Conservation (phyloP, 2,888 invertebrate genomes). For the Ennomos fuscantarius region DNA sequence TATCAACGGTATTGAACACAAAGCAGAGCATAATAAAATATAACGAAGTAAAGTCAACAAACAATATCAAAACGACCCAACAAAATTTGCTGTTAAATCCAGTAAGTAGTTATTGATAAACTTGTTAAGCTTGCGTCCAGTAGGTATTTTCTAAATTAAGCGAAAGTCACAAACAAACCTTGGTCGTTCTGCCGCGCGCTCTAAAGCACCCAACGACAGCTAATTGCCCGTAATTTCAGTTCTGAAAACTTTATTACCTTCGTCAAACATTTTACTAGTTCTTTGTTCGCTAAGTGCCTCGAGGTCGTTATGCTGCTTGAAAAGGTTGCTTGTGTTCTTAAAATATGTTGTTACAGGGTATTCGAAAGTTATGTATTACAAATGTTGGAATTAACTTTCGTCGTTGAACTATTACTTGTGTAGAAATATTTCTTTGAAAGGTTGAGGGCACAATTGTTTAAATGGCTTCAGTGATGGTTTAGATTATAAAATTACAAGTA, state of each 20-base stretch:
- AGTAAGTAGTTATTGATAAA: slow-evolving; percentile 1
- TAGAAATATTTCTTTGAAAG: no score
- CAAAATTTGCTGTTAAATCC: background rate
- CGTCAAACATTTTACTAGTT: slow-evolving; percentile 19
- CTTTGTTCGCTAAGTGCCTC: slow-evolving; percentile 15
- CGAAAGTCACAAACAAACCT: slow-evolving; percentile 2
- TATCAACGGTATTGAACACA: no score
- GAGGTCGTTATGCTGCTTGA: slow-evolving; percentile 9
- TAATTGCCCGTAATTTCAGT: slow-evolving; percentile 28
- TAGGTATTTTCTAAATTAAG: slow-evolving; percentile 5
- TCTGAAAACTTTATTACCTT: slow-evolving; percentile 28
- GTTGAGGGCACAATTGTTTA: no score
- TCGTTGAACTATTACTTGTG: no score
- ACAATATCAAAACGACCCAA: background rate
- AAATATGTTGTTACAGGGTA: background rate
- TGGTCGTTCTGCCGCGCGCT: background rate
- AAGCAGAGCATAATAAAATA: no score
- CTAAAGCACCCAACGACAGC: slow-evolving; percentile 13
- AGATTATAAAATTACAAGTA: no score
- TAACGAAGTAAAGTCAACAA: no score
- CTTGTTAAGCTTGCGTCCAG: background rate
- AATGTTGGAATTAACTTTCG: no score
- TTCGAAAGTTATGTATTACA: no score
- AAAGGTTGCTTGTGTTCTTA: background rate
- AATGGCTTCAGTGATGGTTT: no score